Base-by-base conservation (phyloP, 2,888 invertebrate genomes). In the Corythucha ciliata region DNA sequence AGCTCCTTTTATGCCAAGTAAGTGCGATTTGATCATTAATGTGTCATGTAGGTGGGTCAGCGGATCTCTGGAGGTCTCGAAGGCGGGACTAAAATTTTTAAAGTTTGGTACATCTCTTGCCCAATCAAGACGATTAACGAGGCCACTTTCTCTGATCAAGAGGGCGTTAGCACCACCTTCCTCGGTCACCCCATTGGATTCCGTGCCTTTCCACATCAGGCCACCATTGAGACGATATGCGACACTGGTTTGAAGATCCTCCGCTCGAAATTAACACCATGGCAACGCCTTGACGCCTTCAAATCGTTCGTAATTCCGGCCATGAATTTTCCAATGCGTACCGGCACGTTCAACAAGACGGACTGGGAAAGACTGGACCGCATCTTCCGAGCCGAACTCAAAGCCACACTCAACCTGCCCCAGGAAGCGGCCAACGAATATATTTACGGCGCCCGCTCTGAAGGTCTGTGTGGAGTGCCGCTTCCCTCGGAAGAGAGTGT, bases 141-240 rank as follows among this genome's bases (percentile, higher is more conserved):
- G n/a, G n/a, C n/a, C n/a, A n/a, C n/a, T n/a, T n/a, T n/a, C n/a
- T n/a, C n/a, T n/a, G n/a, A n/a, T n/a, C n/a, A n/a, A 6, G 52
- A 52, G 27, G 46, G 52, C 6, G 52, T 46, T 21, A 21, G 27
- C 14, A 10, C 8, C 24, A 8, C 14, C 12, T 52, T 46, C 33
- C 16, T 52, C 18, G 46, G 46, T 24, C 27, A 47, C n/a, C 52
- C 52, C 1, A 25, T 52, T 2, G 52, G 52, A 14, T 52, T 37
- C 46, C 14, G 32, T n/a, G 45, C 39, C 14, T 24, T 52, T 22
- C 29, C 26, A 10, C 24, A 36, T 7, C 22, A 20, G 8, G 39
- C 36, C 12, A n/a, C 27, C n/a, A n/a, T 46, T 12, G 45, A 45
- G 14, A 18, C 44, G 8, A 36, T 36, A 7, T 21, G 16, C 1